A percentile compares a stretch with the other conserved stretches of the same genome.
Conservation (phyloP, 2,113 vertebrate species). For the Otis tarda region DNA sequence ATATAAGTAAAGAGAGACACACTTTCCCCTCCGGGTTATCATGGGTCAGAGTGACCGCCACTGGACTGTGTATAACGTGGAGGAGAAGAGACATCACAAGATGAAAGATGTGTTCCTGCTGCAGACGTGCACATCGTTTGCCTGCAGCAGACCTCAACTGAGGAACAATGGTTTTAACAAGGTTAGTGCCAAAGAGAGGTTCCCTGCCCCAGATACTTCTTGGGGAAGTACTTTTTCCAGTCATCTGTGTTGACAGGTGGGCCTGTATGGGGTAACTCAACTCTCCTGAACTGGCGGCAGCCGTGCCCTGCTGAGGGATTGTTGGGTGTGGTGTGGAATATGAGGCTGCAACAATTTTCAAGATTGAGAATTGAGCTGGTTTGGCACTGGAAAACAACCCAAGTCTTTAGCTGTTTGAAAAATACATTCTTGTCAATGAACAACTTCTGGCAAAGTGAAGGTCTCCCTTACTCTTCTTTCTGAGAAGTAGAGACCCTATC, state of each 20-base stretch:
- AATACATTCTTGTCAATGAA: background rate
- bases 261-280: background rate
- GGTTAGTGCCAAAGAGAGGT: background rate
- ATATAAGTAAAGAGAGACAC: background rate
- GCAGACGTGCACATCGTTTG: background rate
- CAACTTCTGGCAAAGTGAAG: background rate
- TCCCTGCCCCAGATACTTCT: background rate
- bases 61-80: accelerated
- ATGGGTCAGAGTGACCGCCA: background rate
- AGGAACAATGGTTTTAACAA: accelerated
- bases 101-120: background rate
- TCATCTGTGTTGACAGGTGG: background rate
- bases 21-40: background rate
- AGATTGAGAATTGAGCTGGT: background rate
- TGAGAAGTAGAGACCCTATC: background rate
- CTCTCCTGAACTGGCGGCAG: background rate
- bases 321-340: background rate
- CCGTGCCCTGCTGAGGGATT: accelerated
- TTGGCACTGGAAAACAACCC: background rate
- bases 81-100: background rate
- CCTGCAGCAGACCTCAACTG: background rate
- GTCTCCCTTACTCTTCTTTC: background rate
- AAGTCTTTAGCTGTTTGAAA: background rate
- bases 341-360: background rate
- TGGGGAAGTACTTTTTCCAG: background rate